Conservation (phyloP, 2,888 invertebrate genomes). For the Nymphalis c-album region DNA sequence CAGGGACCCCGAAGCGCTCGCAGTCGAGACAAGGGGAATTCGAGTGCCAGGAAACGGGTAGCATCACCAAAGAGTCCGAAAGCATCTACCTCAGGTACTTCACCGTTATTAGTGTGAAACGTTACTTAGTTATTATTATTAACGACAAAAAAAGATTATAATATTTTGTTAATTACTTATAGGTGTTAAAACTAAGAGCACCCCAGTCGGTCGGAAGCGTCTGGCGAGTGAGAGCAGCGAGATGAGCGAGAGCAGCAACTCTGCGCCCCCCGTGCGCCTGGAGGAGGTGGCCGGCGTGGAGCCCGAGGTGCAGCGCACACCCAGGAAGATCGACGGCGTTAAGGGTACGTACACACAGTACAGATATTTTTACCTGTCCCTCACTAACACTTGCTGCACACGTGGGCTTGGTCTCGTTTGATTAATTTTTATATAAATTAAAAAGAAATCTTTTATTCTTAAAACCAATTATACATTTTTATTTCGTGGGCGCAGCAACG, state of each 20-base stretch:
- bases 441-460: too few species aligned
- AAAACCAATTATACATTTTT: too few species aligned
- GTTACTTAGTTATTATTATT: too few species aligned
- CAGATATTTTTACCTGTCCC: background rate
- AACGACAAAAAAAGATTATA: too few species aligned
- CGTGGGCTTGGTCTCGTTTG: too few species aligned
- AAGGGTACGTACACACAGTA: constrained; percentile 55
- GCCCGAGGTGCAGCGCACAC: constrained; percentile 77
- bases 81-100: constrained; percentile 74
- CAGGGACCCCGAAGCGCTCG: constrained; percentile 75
- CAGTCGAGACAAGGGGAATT: constrained; percentile 65
- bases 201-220: constrained; percentile 58
- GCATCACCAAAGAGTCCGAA: constrained; percentile 75
- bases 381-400: background rate
- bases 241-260: constrained; percentile 72
- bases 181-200: constrained; percentile 57
- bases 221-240: constrained; percentile 74
- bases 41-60: constrained; percentile 69
- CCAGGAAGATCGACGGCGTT: constrained; percentile 76
- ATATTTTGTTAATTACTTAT: background rate
- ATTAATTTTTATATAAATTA: too few species aligned
- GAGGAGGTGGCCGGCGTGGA: constrained; percentile 78
- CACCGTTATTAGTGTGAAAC: background rate
- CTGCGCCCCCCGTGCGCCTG: constrained; percentile 61
- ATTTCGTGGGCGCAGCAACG: too few species aligned